A percentile compares a stretch with the other conserved stretches of the same genome.
Conservation (phyloP, 2,888 invertebrate species). For the Empis livida region DNA sequence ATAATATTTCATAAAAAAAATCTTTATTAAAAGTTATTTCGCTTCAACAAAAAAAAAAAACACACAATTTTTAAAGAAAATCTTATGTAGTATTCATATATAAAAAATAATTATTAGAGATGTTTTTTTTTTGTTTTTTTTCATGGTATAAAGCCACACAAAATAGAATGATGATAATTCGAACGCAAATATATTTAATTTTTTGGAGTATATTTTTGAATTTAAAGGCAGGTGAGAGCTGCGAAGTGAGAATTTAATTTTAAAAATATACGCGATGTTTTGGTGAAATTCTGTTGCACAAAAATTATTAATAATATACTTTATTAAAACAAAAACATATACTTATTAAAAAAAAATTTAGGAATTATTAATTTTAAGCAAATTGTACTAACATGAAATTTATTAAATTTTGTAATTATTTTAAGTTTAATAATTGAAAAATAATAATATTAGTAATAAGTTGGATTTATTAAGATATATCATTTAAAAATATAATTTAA, state of each 20-base stretch:
- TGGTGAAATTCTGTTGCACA: slow-evolving; percentile 11
- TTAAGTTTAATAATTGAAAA: not conserved
- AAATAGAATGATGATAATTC: not conserved
- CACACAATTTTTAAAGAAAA: too few species aligned
- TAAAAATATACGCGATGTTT: slow-evolving; percentile 23
- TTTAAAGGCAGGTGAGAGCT: slow-evolving; percentile 27
- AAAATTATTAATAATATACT: not conserved
- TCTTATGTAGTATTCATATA: too few species aligned
- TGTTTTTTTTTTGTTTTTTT: too few species aligned
- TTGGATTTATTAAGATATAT: too few species aligned
- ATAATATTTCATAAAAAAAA: too few species aligned
- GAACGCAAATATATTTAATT: slow-evolving; percentile 11
- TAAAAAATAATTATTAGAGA: too few species aligned
- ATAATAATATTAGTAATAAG: not conserved
- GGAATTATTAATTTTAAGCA: not conserved
- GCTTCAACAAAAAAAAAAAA: too few species aligned
- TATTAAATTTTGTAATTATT: not conserved
- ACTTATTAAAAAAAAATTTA: not conserved
- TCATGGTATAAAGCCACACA: too few species aligned
- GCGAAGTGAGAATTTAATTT: slow-evolving; percentile 25
- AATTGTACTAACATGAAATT: not conserved
- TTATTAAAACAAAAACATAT: too few species aligned
- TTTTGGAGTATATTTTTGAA: slow-evolving; percentile 21
- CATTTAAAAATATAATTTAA: too few species aligned
- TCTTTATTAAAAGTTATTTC: too few species aligned